Conservation (phyloP, 2,113 vertebrate species). For the Sphaerodactylus townsendi region DNA sequence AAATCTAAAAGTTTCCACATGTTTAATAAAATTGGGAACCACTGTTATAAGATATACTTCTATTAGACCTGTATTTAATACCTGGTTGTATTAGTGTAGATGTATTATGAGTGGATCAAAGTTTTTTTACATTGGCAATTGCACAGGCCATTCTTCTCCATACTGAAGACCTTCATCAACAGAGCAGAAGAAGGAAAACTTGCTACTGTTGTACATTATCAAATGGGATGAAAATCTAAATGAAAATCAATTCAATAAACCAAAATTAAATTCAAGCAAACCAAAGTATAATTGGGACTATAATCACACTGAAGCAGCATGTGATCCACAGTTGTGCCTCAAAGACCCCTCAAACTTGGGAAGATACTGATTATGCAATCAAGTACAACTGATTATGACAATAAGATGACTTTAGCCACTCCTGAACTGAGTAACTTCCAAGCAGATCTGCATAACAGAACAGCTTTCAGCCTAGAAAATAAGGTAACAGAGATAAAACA, state of each 20-base stretch:
- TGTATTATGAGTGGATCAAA: background rate
- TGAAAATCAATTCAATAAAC: background rate
- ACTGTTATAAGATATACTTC: background rate
- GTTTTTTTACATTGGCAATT: background rate
- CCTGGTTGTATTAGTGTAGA: background rate
- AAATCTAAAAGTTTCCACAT: no score
- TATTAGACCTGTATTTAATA: background rate
- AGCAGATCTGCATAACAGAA: background rate
- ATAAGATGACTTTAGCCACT: background rate
- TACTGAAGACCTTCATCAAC: background rate
- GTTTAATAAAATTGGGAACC: background rate
- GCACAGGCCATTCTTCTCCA: background rate
- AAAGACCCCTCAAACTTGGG: background rate
- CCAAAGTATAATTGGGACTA: background rate
- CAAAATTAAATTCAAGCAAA: background rate
- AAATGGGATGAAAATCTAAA: background rate
- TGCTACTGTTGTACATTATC: background rate
- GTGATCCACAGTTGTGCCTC: background rate
- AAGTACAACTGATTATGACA: background rate
- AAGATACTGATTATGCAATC: background rate
- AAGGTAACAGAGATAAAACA: background rate
- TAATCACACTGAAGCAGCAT: background rate
- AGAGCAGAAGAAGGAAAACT: background rate
- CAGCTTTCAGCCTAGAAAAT: background rate
- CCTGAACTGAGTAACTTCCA: background rate